Evolutionary conservation across 2,113 vertebrate species (phyloP).

Genomic region (Cavia porcellus): DNA sequence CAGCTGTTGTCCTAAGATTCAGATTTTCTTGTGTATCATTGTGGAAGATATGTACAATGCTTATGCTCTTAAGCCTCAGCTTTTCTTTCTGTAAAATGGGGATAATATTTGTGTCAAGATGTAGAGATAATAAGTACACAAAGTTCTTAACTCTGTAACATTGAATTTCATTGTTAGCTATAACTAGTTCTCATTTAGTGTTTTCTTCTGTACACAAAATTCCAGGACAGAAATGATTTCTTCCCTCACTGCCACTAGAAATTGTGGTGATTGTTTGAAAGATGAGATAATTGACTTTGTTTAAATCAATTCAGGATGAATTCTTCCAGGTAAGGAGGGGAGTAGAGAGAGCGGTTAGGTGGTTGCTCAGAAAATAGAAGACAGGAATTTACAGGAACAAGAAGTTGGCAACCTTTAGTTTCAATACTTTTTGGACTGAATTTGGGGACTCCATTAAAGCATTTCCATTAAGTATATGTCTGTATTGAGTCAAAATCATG

Average conservation of each 20-base stretch:
- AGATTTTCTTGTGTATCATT: not conserved
- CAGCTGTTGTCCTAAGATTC: not conserved
- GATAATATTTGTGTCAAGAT: not conserved
- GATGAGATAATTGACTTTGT: not conserved
- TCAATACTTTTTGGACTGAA: not conserved
- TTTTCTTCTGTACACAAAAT: slow-evolving; percentile 31
- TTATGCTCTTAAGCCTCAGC: not conserved
- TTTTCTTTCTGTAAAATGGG: not conserved
- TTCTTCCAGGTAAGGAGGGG: not conserved
- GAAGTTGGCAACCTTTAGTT: not conserved
- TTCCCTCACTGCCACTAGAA: not conserved
- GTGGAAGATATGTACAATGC: not conserved
- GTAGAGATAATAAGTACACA: not conserved
- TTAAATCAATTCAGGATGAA: not conserved
- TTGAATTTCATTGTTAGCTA: not conserved
- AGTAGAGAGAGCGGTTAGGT: not conserved
- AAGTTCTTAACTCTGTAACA: not conserved
- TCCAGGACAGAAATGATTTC: not conserved
- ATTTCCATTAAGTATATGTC: not conserved
- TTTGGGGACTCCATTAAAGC: not conserved
- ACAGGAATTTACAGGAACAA: not conserved
- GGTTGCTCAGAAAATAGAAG: not conserved
- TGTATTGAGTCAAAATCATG: not conserved
- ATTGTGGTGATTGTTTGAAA: not conserved
- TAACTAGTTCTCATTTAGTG: not conserved